Evolutionary conservation across 2,113 vertebrate species (phyloP), one percentile per base, ranked within the genome.

Genomic region (Neolamprologus longior): DNA sequence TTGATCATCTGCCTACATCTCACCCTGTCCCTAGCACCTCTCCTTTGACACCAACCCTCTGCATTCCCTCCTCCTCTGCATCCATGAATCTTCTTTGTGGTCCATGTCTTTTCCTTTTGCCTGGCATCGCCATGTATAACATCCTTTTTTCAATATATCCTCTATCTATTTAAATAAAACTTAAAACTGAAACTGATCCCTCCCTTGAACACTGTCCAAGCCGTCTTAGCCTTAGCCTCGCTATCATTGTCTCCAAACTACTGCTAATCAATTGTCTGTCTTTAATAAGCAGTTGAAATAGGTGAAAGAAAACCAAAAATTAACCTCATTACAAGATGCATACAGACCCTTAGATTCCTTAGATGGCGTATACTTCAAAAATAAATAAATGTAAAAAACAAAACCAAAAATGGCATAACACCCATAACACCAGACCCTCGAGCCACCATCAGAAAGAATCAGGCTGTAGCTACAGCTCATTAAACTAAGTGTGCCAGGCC

Each of bases 391-490:
- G 76, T 66, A 84, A 79, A 89, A 83, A 45, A 86, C 66, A 61
- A 90, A 92, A 91, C 4, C 9, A 15, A 81, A 92, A 91, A 45
- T 86, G 2, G 52, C 40, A 47, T 76, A 76, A 76, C 37, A 71
- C 66, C 90, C 79, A 94, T 86, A 92, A 80, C 79, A 71, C 12
- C 58, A 42, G 40, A 63, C 86, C 89, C 88, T 81, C 11, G 53
- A 89, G 92, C 50, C 81, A 92, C 90, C 84, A 89, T 89, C 87
- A 91, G 37, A 86, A 93, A 87, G 81, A 94, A 91, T 90, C 82
- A 88, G 82, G 87, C 84, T 89, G 63, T 50, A 92, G 92, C 86
- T 90, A 82, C 89, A 95, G 91, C 88, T 95, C 94, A 94, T 94
- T 94, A 92, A 91, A 87, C 86, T 80, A 86, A 92, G 87, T 91